Conservation (phyloP, 2,888 invertebrate genomes). For the Drosophila ustulata region DNA sequence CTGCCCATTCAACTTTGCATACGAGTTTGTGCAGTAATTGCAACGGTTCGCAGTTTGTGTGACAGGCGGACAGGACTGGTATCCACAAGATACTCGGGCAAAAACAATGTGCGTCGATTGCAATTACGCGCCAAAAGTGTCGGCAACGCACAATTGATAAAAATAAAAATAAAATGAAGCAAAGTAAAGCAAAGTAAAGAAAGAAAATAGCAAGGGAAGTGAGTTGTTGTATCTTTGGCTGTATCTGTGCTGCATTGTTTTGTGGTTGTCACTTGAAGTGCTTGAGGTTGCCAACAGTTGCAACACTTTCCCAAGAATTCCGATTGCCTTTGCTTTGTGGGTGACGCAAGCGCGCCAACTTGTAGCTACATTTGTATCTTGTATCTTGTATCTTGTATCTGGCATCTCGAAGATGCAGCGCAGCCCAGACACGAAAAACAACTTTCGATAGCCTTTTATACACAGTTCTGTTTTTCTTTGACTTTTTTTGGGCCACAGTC, state of each 20-base stretch:
- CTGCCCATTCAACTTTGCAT: conserved; percentile 36
- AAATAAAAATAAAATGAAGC: conserved; percentile 23
- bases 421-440: conserved; percentile 61
- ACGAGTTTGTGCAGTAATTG: conserved; percentile 27
- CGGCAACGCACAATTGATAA: conserved; percentile 56
- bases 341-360: conserved; percentile 54
- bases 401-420: conserved; percentile 41
- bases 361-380: conserved; percentile 55
- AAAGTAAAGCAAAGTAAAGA: too few relatives aligned
- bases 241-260: conserved; percentile 54
- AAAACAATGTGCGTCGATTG: conserved; percentile 62
- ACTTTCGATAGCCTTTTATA: conserved; percentile 60
- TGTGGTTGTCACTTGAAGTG: conserved; percentile 76
- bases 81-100: conserved; percentile 48
- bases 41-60: conserved; percentile 40
- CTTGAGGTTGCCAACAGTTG: conserved; percentile 62
- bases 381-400: conserved; percentile 48
- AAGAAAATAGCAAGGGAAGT: conserved; percentile 45
- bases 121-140: conserved; percentile 70
- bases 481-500: conserved; percentile 38
- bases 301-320: conserved; percentile 76
- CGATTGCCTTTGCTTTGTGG: conserved; percentile 41
- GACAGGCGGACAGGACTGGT: conserved; percentile 23
- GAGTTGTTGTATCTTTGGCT: conserved; percentile 37
- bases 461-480: neutral